phyloP scores from a whole-genome alignment of 2,113 vertebrate genomes.

The Anseranas semipalmata region DNA sequence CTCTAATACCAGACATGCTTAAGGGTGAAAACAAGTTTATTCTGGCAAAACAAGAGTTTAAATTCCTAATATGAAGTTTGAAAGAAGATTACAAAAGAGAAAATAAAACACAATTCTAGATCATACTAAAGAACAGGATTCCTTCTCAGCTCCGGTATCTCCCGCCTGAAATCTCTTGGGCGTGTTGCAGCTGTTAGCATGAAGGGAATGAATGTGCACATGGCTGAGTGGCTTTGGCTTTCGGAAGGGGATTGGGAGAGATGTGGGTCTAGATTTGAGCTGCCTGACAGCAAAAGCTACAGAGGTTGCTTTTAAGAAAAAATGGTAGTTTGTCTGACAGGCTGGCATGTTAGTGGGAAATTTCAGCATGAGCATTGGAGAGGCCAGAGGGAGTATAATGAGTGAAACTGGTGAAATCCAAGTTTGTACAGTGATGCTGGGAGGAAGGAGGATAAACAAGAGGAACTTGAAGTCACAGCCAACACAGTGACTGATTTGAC shows the following conservation, averaged over 20 bases:
- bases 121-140: not conserved
- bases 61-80: not conserved
- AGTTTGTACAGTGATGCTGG: not conserved
- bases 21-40: constrained; percentile 46
- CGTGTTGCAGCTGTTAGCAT: not conserved
- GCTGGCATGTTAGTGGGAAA: not conserved
- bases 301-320: not conserved
- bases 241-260: not conserved
- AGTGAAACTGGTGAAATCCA: not conserved
- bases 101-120: not conserved
- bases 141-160: not conserved
- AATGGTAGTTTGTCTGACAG: not conserved
- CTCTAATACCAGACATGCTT: constrained; percentile 41
- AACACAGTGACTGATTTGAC: not conserved
- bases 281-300: not conserved
- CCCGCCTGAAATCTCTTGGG: constrained; percentile 18
- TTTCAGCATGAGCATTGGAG: not conserved
- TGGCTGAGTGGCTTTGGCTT: not conserved
- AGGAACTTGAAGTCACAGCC: not conserved
- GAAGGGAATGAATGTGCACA: not conserved
- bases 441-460: not conserved
- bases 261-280: not conserved
- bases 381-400: not conserved
- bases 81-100: not conserved
- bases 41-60: constrained; percentile 36